Conservation (phyloP, 2,888 invertebrate genomes). For the Plagodis dolabraria region DNA sequence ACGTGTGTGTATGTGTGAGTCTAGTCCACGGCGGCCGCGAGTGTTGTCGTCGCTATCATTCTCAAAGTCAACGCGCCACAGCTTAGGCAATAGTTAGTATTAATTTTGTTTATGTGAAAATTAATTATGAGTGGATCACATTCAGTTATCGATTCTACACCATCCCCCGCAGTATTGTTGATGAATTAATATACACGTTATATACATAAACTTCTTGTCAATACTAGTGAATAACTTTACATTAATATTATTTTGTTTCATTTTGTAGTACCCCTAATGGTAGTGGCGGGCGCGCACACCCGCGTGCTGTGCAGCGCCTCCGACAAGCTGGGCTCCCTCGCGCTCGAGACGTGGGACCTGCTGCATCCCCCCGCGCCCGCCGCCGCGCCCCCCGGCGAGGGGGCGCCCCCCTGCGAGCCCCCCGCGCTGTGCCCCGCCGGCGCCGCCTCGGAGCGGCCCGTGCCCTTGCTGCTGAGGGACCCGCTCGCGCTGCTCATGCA, state of each 20-base stretch:
- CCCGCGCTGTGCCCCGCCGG: slow-evolving; percentile 37
- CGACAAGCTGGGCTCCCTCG: slow-evolving; percentile 47
- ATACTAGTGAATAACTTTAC: too few species aligned
- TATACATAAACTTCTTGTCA: too few species aligned
- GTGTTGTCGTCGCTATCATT: too few species aligned
- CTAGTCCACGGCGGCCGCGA: too few species aligned
- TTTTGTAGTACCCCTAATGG: slow-evolving; percentile 91
- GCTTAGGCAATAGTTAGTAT: too few species aligned
- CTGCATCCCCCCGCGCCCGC: slow-evolving; percentile 37
- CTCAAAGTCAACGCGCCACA: too few species aligned
- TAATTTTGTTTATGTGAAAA: too few species aligned
- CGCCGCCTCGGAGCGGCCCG: slow-evolving; percentile 43
- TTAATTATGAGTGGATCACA: too few species aligned
- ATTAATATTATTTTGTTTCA: background rate
- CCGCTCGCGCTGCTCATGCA: slow-evolving; percentile 94
- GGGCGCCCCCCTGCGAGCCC: slow-evolving; percentile 20
- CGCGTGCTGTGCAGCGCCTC: slow-evolving; percentile 85
- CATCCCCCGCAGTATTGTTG: too few species aligned
- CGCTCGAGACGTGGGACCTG: slow-evolving; percentile 53
- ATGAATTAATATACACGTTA: too few species aligned
- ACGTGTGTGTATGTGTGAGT: too few species aligned
- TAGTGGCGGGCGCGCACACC: slow-evolving; percentile 94
- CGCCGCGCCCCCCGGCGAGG: slow-evolving; percentile 18
- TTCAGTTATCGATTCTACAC: too few species aligned
- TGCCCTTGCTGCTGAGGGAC: slow-evolving; percentile 95